Evolutionary conservation across 2,113 vertebrate species (phyloP), one percentile per base, ranked within the genome.

Genomic region (Hippocampus abdominalis): DNA sequence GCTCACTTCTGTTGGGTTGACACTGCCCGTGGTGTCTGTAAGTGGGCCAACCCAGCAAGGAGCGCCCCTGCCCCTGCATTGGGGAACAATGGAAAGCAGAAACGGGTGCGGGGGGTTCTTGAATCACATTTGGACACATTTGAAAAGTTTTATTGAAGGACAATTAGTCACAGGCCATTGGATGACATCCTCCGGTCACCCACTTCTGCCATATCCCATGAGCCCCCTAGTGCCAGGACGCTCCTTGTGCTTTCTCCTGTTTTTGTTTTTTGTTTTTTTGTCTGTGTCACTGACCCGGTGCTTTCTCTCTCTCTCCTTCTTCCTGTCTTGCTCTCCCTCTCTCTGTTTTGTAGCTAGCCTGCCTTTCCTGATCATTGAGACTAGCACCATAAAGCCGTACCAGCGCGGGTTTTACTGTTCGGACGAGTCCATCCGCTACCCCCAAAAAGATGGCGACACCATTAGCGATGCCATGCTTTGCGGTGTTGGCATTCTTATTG

Each of bases 281-380:
- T 92, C 86, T 69, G 84, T 89, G 89, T 91, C 75, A 82, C 80
- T 76, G 80, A 91, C 90, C 84, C 73, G 82, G 81, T 87, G 29
- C 86, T 69, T 70, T 82, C 69, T 63, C 62, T 71, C 72, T 74
- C 60, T 25, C 81, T 80, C 85, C 68, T 64, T 70, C 72, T 56
- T 80, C 79, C 88, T 89, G 68, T 81, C 69, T 81, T 65, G 79
- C 67, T 84, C 76, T 84, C 68, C 84, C 68, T 85, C 39, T 66
- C 64, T 91, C 79, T 80, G 10, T 89, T 86, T 82, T 86, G 84
- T 92, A 99, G 96, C 96, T 71, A 95, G 93, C 87, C 93, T 99
- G 85, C 97, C 97, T 85, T 98, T 99, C 93, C 93, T 99, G 92
- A 95, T 99, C 91, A 98, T 98, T 72, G 96, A 98, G 93, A 95